Evolutionary conservation across 2,113 vertebrate genomes (phyloP).

Genomic region (Cyprinodon variegatus): DNA sequence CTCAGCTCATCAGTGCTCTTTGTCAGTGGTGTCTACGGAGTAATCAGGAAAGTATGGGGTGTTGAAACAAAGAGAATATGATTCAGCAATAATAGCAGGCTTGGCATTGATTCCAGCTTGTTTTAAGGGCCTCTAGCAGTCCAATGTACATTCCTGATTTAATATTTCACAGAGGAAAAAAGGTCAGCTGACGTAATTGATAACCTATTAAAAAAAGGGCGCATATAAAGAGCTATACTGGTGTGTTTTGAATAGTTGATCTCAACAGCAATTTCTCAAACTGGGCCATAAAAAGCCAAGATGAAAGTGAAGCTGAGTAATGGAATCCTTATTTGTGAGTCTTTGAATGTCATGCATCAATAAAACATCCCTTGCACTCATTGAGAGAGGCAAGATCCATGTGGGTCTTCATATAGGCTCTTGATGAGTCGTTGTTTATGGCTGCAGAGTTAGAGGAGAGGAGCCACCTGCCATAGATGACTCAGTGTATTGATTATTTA

Average conservation of each 20-base stretch:
- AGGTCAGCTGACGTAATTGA: constrained; percentile 77
- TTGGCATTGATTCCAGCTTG: constrained; percentile 72
- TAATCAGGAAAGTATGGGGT: constrained; percentile 60
- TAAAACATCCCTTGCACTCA: constrained; percentile 51
- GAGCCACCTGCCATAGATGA: constrained; percentile 10
- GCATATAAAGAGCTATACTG: constrained; percentile 70
- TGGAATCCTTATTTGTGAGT: constrained; percentile 62
- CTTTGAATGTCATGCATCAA: constrained; percentile 61
- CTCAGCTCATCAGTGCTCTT: constrained; percentile 54
- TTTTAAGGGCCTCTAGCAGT: constrained; percentile 45
- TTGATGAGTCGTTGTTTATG: constrained; percentile 55
- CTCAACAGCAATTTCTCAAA: constrained; percentile 69
- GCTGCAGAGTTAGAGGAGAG: constrained; percentile 24
- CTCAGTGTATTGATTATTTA: constrained; percentile 54
- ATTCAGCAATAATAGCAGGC: constrained; percentile 66
- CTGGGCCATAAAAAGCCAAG: constrained; percentile 62
- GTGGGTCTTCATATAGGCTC: constrained; percentile 35
- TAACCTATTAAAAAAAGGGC: constrained; percentile 68
- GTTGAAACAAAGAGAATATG: constrained; percentile 65
- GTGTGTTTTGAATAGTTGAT: constrained; percentile 69
- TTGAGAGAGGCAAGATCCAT: constrained; percentile 31
- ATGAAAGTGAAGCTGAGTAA: constrained; percentile 54
- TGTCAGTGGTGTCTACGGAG: constrained; percentile 50
- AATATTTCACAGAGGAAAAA: constrained; percentile 69
- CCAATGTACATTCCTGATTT: constrained; percentile 64